Percentiles rank a stretch among this genome's conserved stretches.
phyloP scores from a whole-genome alignment of 2,797 vertebrate species.

The Limnodromus scolopaceus region DNA sequence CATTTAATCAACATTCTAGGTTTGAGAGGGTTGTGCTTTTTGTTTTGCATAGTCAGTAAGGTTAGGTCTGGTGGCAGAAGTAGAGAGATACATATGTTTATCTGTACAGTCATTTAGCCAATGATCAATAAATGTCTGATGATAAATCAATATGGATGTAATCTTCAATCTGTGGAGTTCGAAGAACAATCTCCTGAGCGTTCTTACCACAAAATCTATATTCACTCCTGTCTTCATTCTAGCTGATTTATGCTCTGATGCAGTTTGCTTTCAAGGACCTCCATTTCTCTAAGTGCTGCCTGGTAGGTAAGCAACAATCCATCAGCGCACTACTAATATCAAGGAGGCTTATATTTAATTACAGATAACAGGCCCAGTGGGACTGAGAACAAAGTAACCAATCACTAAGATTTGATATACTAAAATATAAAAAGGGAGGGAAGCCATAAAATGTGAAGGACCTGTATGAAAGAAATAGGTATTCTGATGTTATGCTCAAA shows the following conservation, averaged over 20 bases:
- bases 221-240: conserved; percentile 52
- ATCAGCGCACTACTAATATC: conserved; percentile 60
- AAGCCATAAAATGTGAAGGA: background rate
- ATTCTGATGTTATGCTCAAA: background rate
- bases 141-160: conserved; percentile 67
- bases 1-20: background rate
- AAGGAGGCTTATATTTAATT: conserved; percentile 75
- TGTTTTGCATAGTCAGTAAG: background rate
- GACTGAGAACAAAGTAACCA: conserved; percentile 51
- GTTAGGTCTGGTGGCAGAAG: conserved; percentile 32
- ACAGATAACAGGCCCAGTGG: conserved; percentile 59
- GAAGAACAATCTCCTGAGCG: conserved; percentile 69
- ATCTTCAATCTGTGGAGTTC: conserved; percentile 74
- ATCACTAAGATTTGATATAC: conserved; percentile 20
- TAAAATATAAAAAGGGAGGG: conserved; percentile 19
- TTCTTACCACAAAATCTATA: conserved; percentile 76
- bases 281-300: conserved; percentile 70
- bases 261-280: conserved; percentile 65
- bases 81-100: conserved; percentile 61
- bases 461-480: background rate
- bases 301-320: conserved; percentile 61
- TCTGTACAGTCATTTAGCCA: conserved; percentile 68
- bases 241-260: conserved; percentile 74
- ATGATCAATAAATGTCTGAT: conserved; percentile 73
- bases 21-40: background rate